Percentiles rank a stretch among this genome's conserved stretches.
phyloP scores from a whole-genome alignment of 1,140 invertebrate species.

The Drosophila sp. region DNA sequence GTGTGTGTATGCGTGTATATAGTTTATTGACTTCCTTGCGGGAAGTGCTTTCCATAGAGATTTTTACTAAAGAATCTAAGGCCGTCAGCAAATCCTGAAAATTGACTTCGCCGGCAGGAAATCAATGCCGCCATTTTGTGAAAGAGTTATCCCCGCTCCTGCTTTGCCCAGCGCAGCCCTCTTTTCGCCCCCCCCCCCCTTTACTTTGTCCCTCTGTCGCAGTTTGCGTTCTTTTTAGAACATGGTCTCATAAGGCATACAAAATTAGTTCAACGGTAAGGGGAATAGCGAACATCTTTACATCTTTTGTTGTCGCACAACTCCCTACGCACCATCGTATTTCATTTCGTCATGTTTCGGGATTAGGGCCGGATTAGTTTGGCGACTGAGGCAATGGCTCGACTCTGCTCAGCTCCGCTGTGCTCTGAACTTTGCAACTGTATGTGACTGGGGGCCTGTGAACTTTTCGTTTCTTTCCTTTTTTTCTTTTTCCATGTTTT shows the following conservation, averaged over 20 bases:
- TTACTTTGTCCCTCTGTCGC: conserved; percentile 32
- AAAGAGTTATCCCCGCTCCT: conserved; percentile 67
- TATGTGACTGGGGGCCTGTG: conserved; percentile 41
- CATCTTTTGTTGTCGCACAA: conserved; percentile 43
- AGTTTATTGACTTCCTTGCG: conserved; percentile 81
- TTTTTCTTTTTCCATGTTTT: not conserved
- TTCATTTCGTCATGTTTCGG: conserved; percentile 83
- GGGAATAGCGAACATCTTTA: conserved; percentile 23
- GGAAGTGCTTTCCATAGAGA: conserved; percentile 80
- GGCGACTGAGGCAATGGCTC: conserved; percentile 77
- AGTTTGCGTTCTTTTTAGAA: not conserved
- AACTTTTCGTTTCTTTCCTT: conserved; percentile 50
- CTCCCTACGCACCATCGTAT: conserved; percentile 80
- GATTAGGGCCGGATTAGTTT: conserved; percentile 81
- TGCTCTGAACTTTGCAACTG: conserved; percentile 65
- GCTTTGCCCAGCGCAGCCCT: not conserved
- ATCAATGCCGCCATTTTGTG: conserved; percentile 79
- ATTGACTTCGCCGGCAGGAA: conserved; percentile 73
- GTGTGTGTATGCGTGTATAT: conserved; percentile 59
- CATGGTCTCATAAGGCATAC: conserved; percentile 71
- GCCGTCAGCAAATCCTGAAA: conserved; percentile 80
- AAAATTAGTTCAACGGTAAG: conserved; percentile 66
- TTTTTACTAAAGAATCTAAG: conserved; percentile 77
- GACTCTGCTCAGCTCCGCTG: conserved; percentile 40
- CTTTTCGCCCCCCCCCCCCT: not conserved